phyloP scores from a whole-genome alignment of 1,140 invertebrate genomes.

The Calephelis nemesis region DNA sequence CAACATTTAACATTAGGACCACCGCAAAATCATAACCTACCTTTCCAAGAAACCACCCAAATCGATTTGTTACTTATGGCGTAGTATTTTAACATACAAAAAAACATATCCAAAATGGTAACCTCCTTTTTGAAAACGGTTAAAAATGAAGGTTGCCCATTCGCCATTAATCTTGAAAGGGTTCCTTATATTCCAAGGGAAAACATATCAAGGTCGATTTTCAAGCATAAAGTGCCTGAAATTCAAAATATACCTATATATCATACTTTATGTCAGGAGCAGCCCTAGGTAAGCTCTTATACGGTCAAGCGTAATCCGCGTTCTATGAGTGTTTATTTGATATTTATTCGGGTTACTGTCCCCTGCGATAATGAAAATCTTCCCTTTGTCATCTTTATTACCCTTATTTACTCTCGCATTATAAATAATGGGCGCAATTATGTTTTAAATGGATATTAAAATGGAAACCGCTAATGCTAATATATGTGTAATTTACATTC shows the following conservation, averaged over 20 bases:
- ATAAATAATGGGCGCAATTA: conserved; percentile 30
- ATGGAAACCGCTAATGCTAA: conserved; percentile 3
- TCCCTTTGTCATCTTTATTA: conserved; percentile 46
- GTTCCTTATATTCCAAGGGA: background rate
- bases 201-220: background rate
- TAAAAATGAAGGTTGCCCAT: background rate
- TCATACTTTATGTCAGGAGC: conserved; percentile 10
- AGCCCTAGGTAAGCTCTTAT: conserved; percentile 11
- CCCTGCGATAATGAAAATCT: conserved; percentile 51
- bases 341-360: conserved; percentile 50
- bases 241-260: conserved; percentile 16
- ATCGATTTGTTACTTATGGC: too few relatives aligned
- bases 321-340: conserved; percentile 52
- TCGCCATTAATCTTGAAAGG: background rate
- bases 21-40: too few relatives aligned
- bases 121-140: background rate
- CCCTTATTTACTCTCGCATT: conserved; percentile 29
- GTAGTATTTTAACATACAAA: too few relatives aligned
- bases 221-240: conserved; percentile 2
- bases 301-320: conserved; percentile 33
- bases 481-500: background rate
- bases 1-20: too few relatives aligned
- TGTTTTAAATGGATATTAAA: conserved; percentile 16
- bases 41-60: too few relatives aligned
- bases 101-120: too few relatives aligned